Evolutionary conservation across 2,113 vertebrate species (phyloP), one percentile per base, ranked within the genome.

Genomic region (Montifringilla adamsi): DNA sequence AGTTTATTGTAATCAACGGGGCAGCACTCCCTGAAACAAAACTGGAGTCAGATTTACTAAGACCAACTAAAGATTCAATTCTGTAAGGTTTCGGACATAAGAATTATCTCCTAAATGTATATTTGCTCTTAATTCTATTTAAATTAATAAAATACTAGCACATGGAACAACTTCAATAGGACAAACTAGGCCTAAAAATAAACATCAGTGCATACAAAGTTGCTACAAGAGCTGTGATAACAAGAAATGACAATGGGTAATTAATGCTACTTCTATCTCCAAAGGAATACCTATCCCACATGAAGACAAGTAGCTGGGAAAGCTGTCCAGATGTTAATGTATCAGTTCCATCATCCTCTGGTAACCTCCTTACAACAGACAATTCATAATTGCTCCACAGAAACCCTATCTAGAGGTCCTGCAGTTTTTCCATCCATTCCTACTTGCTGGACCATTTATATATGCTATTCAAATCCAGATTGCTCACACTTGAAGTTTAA

Each of bases 221-320:
- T 83, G 41, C n/a, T 31, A n/a, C 10, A 66, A 17, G 15, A 82
- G 80, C 20, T 28, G 21, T 6, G 20, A 31, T 23, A 43, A 39
- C 24, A 46, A 47, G 53, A 85, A 76, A 58, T 37, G 2, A 75
- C 87, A 93, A 44, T 11, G 4, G 8, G 7, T 30, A 90, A 70
- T 0, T 39, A 92, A 70, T 0, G 0, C 13, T 87, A 27, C 18
- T 69, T 9, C 1, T 13, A 15, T 24, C n/a, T 78, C 21, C 5
- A 18, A 52, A 74, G 19, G 22, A 44, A 41, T 41, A 66, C 3
- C 13, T 2, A 46, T 24, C 28, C 24, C 28, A 62, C 15, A 9
- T 5, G 33, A 7, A 81, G 28, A 9, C 31, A 50, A 56, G 41
- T 5, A 62, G 27, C 62, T 2, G 30, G 16, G 8, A 15, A 69